Percentiles rank a stretch among this genome's conserved stretches.
These are phyloP conservation scores for Drosophila bocqueti DNA, from an alignment of 1,140 invertebrate genomes.

Conservation along the genomic window DNA sequence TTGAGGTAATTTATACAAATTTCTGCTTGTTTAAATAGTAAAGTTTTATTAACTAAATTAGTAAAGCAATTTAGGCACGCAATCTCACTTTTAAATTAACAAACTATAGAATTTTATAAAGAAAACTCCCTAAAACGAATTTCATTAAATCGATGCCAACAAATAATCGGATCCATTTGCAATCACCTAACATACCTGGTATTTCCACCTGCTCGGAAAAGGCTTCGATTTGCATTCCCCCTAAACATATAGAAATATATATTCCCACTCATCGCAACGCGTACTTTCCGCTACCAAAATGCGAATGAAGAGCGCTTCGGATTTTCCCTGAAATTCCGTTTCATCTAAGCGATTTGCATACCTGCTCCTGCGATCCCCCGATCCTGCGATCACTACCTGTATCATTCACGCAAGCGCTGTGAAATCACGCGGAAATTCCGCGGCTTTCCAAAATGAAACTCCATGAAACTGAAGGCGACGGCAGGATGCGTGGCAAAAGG, in stretches of 20 bases:
- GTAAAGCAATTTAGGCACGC: no score
- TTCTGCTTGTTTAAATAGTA: no score
- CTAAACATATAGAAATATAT: background rate
- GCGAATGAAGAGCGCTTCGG: conserved; percentile 69
- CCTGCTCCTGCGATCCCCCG: conserved; percentile 30
- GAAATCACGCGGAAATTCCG: conserved; percentile 78
- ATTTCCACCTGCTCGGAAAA: conserved; percentile 60
- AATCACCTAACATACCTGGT: conserved; percentile 12
- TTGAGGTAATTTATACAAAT: background rate
- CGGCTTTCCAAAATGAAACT: conserved; percentile 67
- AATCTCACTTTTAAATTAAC: background rate
- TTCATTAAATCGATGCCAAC: background rate
- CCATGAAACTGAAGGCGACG: conserved; percentile 14
- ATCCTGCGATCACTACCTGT: conserved; percentile 30
- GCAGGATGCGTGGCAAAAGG: conserved; percentile 41
- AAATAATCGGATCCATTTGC: conserved; percentile 2
- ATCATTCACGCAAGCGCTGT: conserved; percentile 74
- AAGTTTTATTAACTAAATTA: no score
- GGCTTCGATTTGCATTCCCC: conserved; percentile 27
- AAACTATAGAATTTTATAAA: background rate
- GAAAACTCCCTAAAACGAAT: no score
- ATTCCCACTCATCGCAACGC: conserved; percentile 42
- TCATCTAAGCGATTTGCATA: conserved; percentile 75
- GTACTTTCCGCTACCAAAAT: conserved; percentile 68
- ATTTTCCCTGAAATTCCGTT: conserved; percentile 69